Evolutionary conservation across 2,888 invertebrate species (phyloP).

Genomic region (Microctonus aethiopoides): DNA sequence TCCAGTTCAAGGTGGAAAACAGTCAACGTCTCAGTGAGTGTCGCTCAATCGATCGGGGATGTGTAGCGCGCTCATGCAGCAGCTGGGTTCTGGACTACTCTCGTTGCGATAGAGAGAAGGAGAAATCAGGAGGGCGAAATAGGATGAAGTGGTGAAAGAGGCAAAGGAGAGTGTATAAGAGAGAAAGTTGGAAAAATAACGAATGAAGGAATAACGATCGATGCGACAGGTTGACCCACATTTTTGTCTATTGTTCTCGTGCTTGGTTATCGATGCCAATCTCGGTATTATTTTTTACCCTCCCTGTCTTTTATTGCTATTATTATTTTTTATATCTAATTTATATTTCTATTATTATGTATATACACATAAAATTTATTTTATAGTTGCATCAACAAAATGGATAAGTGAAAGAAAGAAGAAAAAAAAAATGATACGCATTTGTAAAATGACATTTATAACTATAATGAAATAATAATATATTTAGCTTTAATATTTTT

Average conservation of each 20-base stretch:
- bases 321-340: too few species aligned
- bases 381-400: background rate
- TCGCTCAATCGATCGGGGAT: slow-evolving; percentile 33
- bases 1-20: slow-evolving; percentile 18
- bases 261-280: slow-evolving; percentile 17
- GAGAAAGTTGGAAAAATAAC: slow-evolving; percentile 34
- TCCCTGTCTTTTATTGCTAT: background rate
- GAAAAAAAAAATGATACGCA: background rate
- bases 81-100: slow-evolving; percentile 29
- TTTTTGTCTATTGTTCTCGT: slow-evolving; percentile 18
- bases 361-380: too few species aligned
- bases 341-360: too few species aligned
- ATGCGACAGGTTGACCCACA: slow-evolving; percentile 29
- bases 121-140: slow-evolving; percentile 22
- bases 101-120: slow-evolving; percentile 10
- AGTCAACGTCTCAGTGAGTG: slow-evolving; percentile 31
- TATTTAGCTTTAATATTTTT: too few species aligned
- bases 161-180: slow-evolving; percentile 14
- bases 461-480: too few species aligned
- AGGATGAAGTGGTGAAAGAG: slow-evolving; percentile 5
- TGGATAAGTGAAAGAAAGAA: background rate
- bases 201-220: slow-evolving; percentile 28
- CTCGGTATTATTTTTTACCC: background rate
- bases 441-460: background rate
- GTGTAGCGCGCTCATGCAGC: slow-evolving; percentile 33